A percentile compares a stretch with the other conserved stretches of the same genome.
phyloP scores from a whole-genome alignment of 2,797 vertebrate genomes.

The Gephyroberyx darwinii region DNA sequence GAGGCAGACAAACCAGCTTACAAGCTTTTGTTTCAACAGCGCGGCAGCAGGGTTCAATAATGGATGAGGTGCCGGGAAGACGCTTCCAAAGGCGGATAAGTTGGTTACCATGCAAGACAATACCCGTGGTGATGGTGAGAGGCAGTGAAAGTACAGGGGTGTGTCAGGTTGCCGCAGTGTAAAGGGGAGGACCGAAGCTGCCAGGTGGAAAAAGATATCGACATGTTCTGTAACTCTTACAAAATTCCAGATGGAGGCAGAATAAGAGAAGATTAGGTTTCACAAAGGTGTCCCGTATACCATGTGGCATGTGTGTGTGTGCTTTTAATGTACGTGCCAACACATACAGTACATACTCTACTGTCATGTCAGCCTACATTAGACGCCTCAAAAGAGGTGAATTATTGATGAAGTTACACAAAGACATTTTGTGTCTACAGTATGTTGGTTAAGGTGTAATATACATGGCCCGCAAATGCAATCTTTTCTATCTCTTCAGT shows the following conservation, averaged over 20 bases:
- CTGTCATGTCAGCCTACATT: no score
- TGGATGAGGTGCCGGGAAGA: slow-evolving; percentile 73
- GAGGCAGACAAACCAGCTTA: slow-evolving; percentile 54
- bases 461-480: background rate
- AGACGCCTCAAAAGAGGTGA: slow-evolving; percentile 20
- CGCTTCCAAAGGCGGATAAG: slow-evolving; percentile 66
- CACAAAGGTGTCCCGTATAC: background rate
- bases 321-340: slow-evolving; percentile 1
- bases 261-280: slow-evolving; percentile 18
- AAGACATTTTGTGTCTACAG: slow-evolving; percentile 11
- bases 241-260: slow-evolving; percentile 54
- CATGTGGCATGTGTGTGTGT: background rate
- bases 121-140: slow-evolving; percentile 74
- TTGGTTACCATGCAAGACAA: slow-evolving; percentile 82
- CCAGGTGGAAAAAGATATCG: slow-evolving; percentile 42
- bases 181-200: slow-evolving; percentile 37
- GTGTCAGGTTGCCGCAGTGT: slow-evolving; percentile 69
- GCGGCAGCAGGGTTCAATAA: slow-evolving; percentile 76
- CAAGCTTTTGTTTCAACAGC: slow-evolving; percentile 67
- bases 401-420: slow-evolving; percentile 55
- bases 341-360: no score
- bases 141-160: slow-evolving; percentile 81
- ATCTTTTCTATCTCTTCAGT: background rate
- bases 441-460: background rate
- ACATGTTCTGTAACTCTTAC: slow-evolving; percentile 58